These are phyloP conservation scores for Myrmecophaga tridactyla DNA, from an alignment of 2,113 vertebrate species.

Conservation along the genomic window DNA sequence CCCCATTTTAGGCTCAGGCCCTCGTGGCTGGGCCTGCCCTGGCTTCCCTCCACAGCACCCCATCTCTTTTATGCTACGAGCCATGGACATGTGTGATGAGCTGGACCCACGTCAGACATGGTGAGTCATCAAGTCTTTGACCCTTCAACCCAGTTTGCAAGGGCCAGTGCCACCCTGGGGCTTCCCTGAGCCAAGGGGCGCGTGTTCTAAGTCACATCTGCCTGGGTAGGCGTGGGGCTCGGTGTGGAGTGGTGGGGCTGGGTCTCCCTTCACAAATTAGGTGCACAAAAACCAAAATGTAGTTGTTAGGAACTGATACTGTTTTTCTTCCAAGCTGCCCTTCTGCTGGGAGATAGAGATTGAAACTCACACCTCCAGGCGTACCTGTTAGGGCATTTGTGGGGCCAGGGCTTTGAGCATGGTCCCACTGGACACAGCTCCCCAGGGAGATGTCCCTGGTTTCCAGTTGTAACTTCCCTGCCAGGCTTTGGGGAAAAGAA, in stretches of 20 bases:
- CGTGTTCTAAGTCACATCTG: neutral
- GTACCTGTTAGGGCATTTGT: neutral
- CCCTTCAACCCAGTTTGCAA: too few relatives aligned
- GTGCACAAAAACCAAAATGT: too few relatives aligned
- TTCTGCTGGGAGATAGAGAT: neutral
- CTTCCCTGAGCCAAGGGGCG: neutral
- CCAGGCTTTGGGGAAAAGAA: neutral
- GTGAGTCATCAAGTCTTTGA: too few relatives aligned
- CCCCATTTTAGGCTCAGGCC: too few relatives aligned
- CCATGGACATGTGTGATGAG: too few relatives aligned
- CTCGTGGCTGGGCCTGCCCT: neutral
- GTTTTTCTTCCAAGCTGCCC: neutral
- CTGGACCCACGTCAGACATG: too few relatives aligned
- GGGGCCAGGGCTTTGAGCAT: neutral
- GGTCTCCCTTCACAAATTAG: neutral
- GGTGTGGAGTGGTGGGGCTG: neutral
- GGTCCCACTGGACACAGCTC: neutral
- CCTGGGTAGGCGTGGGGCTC: neutral
- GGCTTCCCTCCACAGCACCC: too few relatives aligned
- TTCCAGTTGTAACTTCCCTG: neutral
- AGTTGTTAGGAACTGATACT: fast-evolving
- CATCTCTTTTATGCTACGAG: too few relatives aligned
- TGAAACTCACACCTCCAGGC: neutral
- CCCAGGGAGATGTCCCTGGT: too few relatives aligned
- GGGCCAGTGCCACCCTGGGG: neutral